These are phyloP conservation scores for Poeciliopsis turrubarensis DNA, from an alignment of 2,113 vertebrate species.

Conservation along the genomic window DNA sequence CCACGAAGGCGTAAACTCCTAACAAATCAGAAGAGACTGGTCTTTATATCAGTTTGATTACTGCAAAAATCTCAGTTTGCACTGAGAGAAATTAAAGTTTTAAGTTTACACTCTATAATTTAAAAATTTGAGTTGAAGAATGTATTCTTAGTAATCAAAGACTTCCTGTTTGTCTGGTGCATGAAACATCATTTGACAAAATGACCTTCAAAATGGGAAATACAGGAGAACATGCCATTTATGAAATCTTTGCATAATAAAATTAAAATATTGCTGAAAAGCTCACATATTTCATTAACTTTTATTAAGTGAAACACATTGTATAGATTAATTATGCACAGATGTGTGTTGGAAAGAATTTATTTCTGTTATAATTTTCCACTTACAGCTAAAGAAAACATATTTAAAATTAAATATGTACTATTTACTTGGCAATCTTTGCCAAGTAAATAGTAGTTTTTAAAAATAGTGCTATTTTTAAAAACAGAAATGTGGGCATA, in stretches of 20 bases:
- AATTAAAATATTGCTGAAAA: no score
- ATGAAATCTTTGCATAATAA: background rate
- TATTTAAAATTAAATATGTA: no score
- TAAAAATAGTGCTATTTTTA: no score
- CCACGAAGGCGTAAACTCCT: conserved; percentile 80
- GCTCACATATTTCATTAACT: no score
- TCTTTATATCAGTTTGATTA: background rate
- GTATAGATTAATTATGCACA: no score
- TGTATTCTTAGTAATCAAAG: background rate
- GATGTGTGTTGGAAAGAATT: no score
- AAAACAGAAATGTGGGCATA: no score
- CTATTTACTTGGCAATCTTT: no score
- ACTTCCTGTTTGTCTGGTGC: background rate
- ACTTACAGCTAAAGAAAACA: no score
- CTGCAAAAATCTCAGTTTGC: background rate
- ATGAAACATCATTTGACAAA: background rate
- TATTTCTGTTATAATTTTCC: no score
- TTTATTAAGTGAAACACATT: no score
- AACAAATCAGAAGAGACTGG: conserved; percentile 3
- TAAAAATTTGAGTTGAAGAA: background rate
- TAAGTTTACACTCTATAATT: background rate
- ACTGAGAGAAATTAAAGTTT: background rate
- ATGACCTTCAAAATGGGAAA: background rate
- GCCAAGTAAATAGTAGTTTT: no score
- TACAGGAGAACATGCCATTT: background rate